Evolutionary conservation across 2,888 invertebrate genomes (phyloP).

Genomic region (Conomelus anceps): DNA sequence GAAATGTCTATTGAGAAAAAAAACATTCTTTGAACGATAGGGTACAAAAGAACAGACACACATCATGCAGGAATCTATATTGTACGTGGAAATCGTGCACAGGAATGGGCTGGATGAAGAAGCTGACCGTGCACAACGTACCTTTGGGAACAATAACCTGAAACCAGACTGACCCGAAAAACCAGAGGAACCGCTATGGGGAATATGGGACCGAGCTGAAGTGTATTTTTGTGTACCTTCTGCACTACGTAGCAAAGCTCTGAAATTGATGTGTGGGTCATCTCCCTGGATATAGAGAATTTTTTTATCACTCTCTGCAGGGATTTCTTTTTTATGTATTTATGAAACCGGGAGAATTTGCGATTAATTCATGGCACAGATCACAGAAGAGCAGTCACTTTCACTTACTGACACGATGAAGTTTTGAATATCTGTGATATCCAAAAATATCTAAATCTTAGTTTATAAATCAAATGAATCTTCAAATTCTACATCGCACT

Average conservation of each 20-base stretch:
- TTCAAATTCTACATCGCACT: too few species aligned
- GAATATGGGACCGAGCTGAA: neutral
- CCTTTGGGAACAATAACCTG: neutral
- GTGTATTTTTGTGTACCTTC: neutral
- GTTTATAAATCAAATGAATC: too few species aligned
- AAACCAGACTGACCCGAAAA: neutral
- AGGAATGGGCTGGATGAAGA: too few species aligned
- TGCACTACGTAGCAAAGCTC: neutral
- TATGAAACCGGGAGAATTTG: neutral
- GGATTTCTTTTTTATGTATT: neutral
- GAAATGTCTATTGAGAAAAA: too few species aligned
- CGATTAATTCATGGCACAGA: neutral
- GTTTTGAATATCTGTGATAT: too few species aligned
- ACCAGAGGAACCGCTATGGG: neutral
- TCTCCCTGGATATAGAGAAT: neutral
- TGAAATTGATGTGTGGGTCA: neutral
- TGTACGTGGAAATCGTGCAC: too few species aligned
- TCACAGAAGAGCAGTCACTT: neutral
- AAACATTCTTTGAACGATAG: too few species aligned
- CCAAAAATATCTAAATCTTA: too few species aligned
- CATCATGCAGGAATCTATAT: too few species aligned
- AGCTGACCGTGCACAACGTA: too few species aligned
- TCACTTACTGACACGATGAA: too few species aligned
- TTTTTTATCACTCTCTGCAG: neutral
- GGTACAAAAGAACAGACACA: too few species aligned